These are phyloP conservation scores for Limonius californicus DNA, from an alignment of 1,140 invertebrate species.

Conservation along the genomic window DNA sequence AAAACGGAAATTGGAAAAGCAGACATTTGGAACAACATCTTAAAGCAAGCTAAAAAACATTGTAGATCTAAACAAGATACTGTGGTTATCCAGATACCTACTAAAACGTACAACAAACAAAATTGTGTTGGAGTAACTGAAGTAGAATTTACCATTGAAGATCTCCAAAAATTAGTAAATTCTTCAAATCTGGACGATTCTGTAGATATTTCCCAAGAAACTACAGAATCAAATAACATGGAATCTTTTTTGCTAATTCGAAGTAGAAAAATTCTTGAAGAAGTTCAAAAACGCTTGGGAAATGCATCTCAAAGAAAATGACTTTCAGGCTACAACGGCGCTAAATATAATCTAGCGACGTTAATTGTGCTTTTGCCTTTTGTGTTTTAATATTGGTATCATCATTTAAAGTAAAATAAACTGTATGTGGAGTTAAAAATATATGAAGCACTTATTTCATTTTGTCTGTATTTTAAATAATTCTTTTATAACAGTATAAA, in stretches of 20 bases:
- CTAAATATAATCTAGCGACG: too few relatives aligned
- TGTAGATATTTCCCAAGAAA: too few relatives aligned
- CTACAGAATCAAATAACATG: background rate
- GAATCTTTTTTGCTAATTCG: background rate
- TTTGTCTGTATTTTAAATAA: background rate
- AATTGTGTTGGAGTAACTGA: background rate
- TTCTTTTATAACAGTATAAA: constrained; percentile 13
- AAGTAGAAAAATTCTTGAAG: background rate
- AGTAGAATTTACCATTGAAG: constrained; percentile 5
- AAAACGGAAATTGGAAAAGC: constrained; percentile 4
- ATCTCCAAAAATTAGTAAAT: background rate
- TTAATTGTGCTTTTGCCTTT: too few relatives aligned
- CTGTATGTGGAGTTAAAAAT: background rate
- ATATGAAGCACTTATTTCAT: background rate
- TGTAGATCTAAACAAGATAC: constrained; percentile 20
- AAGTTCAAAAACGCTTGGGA: background rate
- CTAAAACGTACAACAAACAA: background rate
- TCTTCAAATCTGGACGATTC: background rate
- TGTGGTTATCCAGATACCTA: constrained; percentile 15
- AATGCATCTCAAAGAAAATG: too few relatives aligned
- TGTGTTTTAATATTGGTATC: too few relatives aligned
- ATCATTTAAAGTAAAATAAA: too few relatives aligned
- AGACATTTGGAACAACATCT: constrained; percentile 17
- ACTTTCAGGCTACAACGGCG: too few relatives aligned
- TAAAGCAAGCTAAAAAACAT: constrained; percentile 13